phyloP scores from a whole-genome alignment of 1,140 invertebrate species.

The Drosophila novamexicana region DNA sequence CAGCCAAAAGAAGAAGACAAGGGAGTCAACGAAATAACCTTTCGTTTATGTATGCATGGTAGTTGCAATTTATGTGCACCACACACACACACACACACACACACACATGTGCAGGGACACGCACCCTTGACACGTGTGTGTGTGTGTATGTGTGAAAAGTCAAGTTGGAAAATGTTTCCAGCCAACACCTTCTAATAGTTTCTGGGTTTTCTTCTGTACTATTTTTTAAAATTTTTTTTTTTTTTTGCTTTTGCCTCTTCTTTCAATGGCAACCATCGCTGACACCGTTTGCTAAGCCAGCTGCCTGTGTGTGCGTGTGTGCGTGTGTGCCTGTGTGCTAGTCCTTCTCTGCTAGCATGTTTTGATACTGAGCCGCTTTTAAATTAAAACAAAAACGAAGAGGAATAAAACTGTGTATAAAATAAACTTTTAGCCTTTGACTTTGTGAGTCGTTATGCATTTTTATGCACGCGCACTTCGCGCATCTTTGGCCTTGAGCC shows the following conservation, averaged over 20 bases:
- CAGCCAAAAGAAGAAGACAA: constrained; percentile 8
- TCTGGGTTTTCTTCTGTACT: constrained; percentile 8
- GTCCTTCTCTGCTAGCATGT: constrained; percentile 40
- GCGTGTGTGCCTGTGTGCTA: constrained; percentile 19
- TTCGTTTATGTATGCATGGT: constrained; percentile 68
- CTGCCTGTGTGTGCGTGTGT: constrained; percentile 21
- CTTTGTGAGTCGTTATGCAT: constrained; percentile 73
- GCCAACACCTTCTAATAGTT: constrained; percentile 72
- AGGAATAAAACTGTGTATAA: constrained; percentile 38
- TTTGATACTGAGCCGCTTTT: constrained; percentile 16
- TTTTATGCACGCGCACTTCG: constrained; percentile 61
- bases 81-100: constrained; percentile 22
- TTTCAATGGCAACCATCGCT: constrained; percentile 65
- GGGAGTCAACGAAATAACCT: constrained; percentile 51
- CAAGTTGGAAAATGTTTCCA: constrained; percentile 69
- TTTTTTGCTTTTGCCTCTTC: constrained; percentile 15
- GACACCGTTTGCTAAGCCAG: constrained; percentile 66
- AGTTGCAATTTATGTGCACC: constrained; percentile 72
- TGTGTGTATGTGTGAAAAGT: constrained; percentile 32
- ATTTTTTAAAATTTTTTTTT: constrained; percentile 11
- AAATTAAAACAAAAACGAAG: constrained; percentile 57
- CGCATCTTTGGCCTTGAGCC: constrained; percentile 41
- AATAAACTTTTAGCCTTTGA: constrained; percentile 75
- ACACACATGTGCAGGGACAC: constrained; percentile 14
- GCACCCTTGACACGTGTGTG: constrained; percentile 9